Conservation (phyloP, 2,113 vertebrate species). For the Laticauda colubrina region DNA sequence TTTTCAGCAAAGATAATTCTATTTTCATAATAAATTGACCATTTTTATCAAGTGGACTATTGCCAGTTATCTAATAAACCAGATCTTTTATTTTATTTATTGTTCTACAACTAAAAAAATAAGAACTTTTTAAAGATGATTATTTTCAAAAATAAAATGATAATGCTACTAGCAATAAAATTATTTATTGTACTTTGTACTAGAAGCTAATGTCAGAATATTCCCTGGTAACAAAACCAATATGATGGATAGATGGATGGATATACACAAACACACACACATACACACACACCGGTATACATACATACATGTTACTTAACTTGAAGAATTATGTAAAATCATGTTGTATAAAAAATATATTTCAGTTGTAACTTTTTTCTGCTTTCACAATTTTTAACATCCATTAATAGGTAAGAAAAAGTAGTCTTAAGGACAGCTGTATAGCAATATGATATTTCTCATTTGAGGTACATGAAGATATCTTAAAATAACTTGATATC, state of each 20-base stretch:
- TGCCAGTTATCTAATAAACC: neutral
- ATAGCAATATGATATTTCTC: slow-evolving; percentile 29
- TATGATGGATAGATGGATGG: neutral
- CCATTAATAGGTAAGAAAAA: slow-evolving; percentile 76
- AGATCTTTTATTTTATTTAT: neutral
- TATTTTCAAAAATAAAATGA: neutral
- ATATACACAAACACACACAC: too few relatives aligned
- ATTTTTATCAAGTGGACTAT: neutral
- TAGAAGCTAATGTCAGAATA: neutral
- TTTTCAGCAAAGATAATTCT: neutral
- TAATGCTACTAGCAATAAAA: neutral
- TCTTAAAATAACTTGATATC: neutral
- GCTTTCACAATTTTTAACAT: slow-evolving; percentile 55
- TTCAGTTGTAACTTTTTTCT: slow-evolving; percentile 27
- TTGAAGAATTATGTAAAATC: neutral
- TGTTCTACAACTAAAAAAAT: neutral
- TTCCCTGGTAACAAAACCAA: neutral
- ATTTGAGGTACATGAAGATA: slow-evolving; percentile 18
- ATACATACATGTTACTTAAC: neutral
- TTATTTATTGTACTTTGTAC: neutral
- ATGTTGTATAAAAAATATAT: slow-evolving; percentile 15
- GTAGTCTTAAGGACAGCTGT: slow-evolving; percentile 71
- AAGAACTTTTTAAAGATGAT: neutral
- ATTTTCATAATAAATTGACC: neutral
- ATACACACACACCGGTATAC: too few relatives aligned